These are phyloP conservation scores for Cheilosia grossa DNA, from an alignment of 2,888 invertebrate genomes.

Conservation along the genomic window DNA sequence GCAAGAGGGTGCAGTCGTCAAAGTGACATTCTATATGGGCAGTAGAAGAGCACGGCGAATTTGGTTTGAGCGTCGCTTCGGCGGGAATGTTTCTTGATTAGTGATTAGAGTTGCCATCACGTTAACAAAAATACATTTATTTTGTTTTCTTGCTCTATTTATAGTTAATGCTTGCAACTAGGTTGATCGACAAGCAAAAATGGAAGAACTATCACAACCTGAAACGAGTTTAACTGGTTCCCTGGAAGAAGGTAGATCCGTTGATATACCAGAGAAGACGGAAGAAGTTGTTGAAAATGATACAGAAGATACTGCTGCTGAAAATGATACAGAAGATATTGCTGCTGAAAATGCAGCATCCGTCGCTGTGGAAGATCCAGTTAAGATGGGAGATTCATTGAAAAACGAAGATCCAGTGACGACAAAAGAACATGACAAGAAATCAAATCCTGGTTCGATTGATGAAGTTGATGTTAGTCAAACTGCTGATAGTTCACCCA, in stretches of 20 bases:
- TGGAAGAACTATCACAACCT: constrained; percentile 81
- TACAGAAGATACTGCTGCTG: constrained; percentile 66
- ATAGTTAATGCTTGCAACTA: constrained; percentile 65
- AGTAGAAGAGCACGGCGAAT: constrained; percentile 49
- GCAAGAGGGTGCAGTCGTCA: constrained; percentile 39
- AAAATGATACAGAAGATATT: constrained; percentile 61
- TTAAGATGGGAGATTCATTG: background rate
- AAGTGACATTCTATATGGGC: constrained; percentile 55
- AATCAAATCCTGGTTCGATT: constrained; percentile 30
- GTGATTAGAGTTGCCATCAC: constrained; percentile 62
- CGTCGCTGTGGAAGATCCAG: background rate
- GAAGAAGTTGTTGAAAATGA: constrained; percentile 13
- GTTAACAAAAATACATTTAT: constrained; percentile 11
- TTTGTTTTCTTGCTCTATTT: constrained; percentile 12
- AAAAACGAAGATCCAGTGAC: no score
- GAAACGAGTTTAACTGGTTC: constrained; percentile 53
- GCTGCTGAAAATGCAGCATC: constrained; percentile 39
- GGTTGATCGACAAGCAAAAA: constrained; percentile 61
- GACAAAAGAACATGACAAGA: constrained; percentile 19
- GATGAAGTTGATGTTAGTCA: constrained; percentile 12
- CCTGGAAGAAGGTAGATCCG: constrained; percentile 74
- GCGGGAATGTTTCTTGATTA: constrained; percentile 77
- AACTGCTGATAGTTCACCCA: constrained; percentile 15
- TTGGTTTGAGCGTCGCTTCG: constrained; percentile 76
- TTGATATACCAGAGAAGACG: constrained; percentile 21